These are phyloP conservation scores for Drosophila kohkoa DNA, from an alignment of 1,140 invertebrate genomes.

Conservation along the genomic window DNA sequence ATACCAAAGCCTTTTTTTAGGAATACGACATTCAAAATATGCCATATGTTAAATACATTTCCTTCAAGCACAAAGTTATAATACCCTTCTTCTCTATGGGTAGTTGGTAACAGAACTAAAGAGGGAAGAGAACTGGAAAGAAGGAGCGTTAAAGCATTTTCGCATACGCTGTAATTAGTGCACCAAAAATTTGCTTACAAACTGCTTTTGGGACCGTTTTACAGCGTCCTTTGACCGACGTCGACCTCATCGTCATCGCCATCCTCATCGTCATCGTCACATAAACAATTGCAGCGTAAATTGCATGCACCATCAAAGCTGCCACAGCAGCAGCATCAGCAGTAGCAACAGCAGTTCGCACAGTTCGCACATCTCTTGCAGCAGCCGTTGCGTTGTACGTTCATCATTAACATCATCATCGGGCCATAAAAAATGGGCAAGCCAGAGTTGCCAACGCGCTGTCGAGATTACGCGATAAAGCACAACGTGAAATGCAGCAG, in stretches of 20 bases:
- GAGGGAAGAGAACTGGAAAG: background rate
- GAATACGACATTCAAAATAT: too few species aligned
- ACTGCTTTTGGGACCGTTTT: conserved; percentile 1
- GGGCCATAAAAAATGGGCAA: conserved; percentile 42
- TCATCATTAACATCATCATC: conserved; percentile 74
- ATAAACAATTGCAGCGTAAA: conserved; percentile 59
- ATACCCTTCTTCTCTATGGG: too few species aligned
- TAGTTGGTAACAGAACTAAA: too few species aligned
- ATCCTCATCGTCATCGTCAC: conserved; percentile 7
- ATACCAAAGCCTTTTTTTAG: too few species aligned
- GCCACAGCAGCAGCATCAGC: conserved; percentile 4
- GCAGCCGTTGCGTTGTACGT: background rate
- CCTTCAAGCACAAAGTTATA: too few species aligned
- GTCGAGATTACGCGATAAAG: conserved; percentile 72
- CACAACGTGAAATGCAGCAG: conserved; percentile 44
- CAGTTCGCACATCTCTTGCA: conserved; percentile 26
- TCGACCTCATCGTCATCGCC: background rate
- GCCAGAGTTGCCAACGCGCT: conserved; percentile 47
- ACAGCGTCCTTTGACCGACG: background rate
- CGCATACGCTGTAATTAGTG: conserved; percentile 42
- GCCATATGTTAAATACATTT: too few species aligned
- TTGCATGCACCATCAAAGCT: conserved; percentile 52
- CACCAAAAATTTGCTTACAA: conserved; percentile 38
- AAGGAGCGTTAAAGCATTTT: conserved; percentile 14
- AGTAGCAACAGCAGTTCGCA: conserved; percentile 17